Base-by-base conservation (phyloP, 1,140 invertebrate genomes). In the Magallana gigas region DNA sequence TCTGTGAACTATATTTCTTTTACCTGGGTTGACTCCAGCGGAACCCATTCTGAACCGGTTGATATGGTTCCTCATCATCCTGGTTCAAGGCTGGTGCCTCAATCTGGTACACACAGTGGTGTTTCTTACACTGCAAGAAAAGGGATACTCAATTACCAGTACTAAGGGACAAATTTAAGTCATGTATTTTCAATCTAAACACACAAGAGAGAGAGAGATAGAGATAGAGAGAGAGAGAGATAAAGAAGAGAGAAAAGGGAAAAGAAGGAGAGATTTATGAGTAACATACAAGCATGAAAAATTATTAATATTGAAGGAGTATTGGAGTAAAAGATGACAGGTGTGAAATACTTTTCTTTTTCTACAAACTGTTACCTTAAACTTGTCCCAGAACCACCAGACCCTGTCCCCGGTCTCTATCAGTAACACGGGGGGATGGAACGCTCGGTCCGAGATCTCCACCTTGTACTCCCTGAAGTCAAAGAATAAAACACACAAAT, bases 331-430 rank as follows among this genome's bases (percentile, higher is more conserved):
- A 5, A 5, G 36, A 48, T 5, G 5, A 4, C 2, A 48, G 36
- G 36, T 4, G 36, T 4, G 36, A 48, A 48, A 48, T 48, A 48
- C 36, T 48, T 48, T 48, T 48, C 36, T 48, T 0, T 48, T 48
- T 48, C 36, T 48, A 48, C 36, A 48, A 48, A 48, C 36, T 64
- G 8, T 16, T 64, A 94, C 94, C 91, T 93, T 94, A 16, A 88
- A 83, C 88, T 91, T 94, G 82, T 94, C 93, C 94, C 94, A 95
- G 76, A 89, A 86, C 92, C 93, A 95, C 94, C 94, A 95, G 6
- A 95, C 93, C 48, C 92, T 88, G 86, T 95, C 94, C 18, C 94
- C 94, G 88, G 94, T 93, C 83, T 95, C 93, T 83, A 95, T 94
- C 88, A 94, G 84, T 36, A 95, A 85, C 29, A 94, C 93, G 90